A percentile compares a stretch with the other conserved stretches of the same genome.
phyloP scores from a whole-genome alignment of 2,797 vertebrate genomes.

The Gila robusta region DNA sequence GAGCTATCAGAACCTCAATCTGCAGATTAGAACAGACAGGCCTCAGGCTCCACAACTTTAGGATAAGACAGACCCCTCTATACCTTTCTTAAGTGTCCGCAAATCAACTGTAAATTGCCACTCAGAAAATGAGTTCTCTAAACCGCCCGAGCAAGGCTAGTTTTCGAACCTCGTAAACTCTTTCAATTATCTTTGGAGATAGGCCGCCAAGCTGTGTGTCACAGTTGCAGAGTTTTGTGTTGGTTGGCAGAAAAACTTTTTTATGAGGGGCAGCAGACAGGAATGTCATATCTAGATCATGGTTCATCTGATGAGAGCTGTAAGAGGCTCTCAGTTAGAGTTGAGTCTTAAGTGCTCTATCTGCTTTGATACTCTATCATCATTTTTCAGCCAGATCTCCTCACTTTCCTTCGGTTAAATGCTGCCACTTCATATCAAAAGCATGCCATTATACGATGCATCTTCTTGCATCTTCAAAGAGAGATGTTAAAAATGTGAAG shows the following conservation, averaged over 20 bases:
- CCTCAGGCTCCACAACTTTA: constrained; percentile 47
- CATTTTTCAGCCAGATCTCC: constrained; percentile 43
- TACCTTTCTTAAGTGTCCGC: constrained; percentile 57
- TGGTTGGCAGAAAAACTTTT: constrained; percentile 29
- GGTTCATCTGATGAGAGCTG: constrained; percentile 36
- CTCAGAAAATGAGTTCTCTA: constrained; percentile 59
- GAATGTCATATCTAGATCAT: constrained; percentile 38
- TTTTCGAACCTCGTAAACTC: constrained; percentile 52
- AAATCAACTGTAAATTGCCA: constrained; percentile 65
- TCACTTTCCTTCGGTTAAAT: constrained; percentile 52
- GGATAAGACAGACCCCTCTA: constrained; percentile 44
- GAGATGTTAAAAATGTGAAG: constrained; percentile 47
- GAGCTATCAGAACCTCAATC: constrained; percentile 61
- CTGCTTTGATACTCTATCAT: constrained; percentile 52
- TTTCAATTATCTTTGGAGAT: constrained; percentile 55
- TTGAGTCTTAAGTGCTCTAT: constrained; percentile 54
- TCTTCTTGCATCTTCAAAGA: constrained; percentile 37
- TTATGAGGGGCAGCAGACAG: constrained; percentile 2
- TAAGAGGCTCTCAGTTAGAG: constrained; percentile 56
- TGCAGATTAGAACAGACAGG: constrained; percentile 57
- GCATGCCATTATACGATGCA: constrained; percentile 45
- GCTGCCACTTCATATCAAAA: constrained; percentile 59
- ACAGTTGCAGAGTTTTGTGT: constrained; percentile 31
- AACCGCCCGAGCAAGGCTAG: constrained; percentile 32
- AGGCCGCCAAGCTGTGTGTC: constrained; percentile 10